A percentile compares a stretch with the other conserved stretches of the same genome.
phyloP scores from a whole-genome alignment of 2,113 vertebrate species.

The Conger conger region DNA sequence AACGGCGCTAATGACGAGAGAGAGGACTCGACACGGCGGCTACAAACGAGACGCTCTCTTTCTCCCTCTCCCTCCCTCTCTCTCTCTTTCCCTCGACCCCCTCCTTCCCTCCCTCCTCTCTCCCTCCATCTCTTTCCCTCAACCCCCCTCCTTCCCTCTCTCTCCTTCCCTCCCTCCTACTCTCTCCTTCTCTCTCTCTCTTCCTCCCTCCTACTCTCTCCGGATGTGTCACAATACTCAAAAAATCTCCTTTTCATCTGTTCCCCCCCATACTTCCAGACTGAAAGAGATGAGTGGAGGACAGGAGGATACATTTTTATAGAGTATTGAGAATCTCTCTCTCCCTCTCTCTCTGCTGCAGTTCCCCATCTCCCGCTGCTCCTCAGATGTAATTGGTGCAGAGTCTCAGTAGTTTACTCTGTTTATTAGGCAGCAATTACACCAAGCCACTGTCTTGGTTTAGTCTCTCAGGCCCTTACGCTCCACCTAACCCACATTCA shows the following conservation, averaged over 20 bases:
- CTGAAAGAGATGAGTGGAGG: no score
- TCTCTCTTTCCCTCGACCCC: not conserved
- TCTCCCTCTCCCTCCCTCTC: not conserved
- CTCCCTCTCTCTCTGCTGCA: not conserved
- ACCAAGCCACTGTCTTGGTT: slow-evolving; percentile 47
- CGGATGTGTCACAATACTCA: no score
- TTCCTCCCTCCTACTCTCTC: no score
- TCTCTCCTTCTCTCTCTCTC: not conserved
- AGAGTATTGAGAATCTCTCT: no score
- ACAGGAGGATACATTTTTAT: no score
- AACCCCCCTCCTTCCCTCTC: no score
- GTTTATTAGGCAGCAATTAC: slow-evolving; percentile 54
- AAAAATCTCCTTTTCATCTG: no score
- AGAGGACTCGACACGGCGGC: not conserved
- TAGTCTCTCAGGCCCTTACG: not conserved
- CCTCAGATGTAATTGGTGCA: slow-evolving; percentile 45
- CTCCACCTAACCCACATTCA: slow-evolving; percentile 31
- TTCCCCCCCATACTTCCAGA: no score
- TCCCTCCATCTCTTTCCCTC: no score
- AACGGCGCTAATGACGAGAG: slow-evolving; percentile 18
- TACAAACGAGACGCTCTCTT: not conserved
- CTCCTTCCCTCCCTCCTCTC: no score
- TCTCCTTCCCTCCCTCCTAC: not conserved
- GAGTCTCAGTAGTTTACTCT: slow-evolving; percentile 36
- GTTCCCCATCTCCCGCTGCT: slow-evolving; percentile 24